A percentile compares a stretch with the other conserved stretches of the same genome.
Conservation (phyloP, 2,888 invertebrate species). For the Myathropa florea region DNA sequence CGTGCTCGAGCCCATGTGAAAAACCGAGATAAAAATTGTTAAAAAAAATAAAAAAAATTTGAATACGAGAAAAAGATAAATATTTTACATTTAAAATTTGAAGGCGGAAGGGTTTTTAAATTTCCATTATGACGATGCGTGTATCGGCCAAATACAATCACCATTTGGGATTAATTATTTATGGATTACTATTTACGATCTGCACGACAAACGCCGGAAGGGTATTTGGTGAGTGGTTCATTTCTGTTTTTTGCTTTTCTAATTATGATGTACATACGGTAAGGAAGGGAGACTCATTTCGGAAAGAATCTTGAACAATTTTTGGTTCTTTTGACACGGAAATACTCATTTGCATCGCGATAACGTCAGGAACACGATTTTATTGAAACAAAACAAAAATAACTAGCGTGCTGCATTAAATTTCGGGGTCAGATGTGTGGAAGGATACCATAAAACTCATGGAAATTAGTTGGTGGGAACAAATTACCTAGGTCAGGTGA, state of each 20-base stretch:
- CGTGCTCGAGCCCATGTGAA: constrained; percentile 26
- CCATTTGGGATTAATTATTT: constrained; percentile 80
- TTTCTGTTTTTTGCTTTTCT: not conserved
- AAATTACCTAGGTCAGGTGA: not conserved
- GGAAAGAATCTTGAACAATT: too few species aligned
- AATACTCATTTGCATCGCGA: not conserved
- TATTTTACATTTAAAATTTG: constrained; percentile 23
- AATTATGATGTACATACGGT: not conserved
- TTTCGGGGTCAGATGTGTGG: not conserved
- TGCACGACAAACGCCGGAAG: constrained; percentile 76
- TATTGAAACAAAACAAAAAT: not conserved
- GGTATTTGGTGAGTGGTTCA: constrained; percentile 79
- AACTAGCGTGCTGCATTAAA: not conserved
- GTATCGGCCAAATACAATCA: constrained; percentile 79
- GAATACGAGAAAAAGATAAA: constrained; percentile 21
- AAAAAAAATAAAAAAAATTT: not conserved
- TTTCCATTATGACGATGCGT: constrained; percentile 77
- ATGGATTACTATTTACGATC: constrained; percentile 78
- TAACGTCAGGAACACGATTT: not conserved
- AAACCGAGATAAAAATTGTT: not conserved
- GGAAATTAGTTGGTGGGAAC: not conserved
- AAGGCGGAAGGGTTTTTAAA: constrained; percentile 20
- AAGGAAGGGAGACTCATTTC: not conserved
- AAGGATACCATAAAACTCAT: not conserved
- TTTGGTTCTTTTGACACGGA: not conserved